A percentile compares a stretch with the other conserved stretches of the same genome.
These are phyloP conservation scores for Globia sparganii DNA, from an alignment of 2,888 invertebrate genomes.

Conservation along the genomic window DNA sequence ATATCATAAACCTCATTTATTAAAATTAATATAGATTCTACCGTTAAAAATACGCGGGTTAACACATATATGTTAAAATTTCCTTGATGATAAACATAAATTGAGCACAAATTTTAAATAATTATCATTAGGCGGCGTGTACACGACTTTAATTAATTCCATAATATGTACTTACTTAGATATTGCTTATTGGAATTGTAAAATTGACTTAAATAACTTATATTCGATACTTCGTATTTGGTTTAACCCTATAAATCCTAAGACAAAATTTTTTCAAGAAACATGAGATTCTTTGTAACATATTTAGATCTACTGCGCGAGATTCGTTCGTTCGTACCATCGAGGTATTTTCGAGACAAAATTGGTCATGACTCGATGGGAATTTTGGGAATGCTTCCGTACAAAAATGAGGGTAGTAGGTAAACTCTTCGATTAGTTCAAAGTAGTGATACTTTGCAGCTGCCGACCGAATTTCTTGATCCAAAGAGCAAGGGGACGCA, in stretches of 20 bases:
- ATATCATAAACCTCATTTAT: background rate
- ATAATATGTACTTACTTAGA: constrained; percentile 32
- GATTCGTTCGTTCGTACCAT: constrained; percentile 77
- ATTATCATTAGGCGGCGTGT: constrained; percentile 54
- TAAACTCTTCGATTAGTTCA: constrained; percentile 87
- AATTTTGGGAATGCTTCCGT: constrained; percentile 93
- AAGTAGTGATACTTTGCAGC: constrained; percentile 84
- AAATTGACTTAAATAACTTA: constrained; percentile 48
- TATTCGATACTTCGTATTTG: constrained; percentile 59
- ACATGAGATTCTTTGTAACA: constrained; percentile 84
- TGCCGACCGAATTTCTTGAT: constrained; percentile 88
- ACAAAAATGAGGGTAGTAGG: constrained; percentile 94
- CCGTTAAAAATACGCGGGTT: background rate
- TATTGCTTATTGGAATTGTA: constrained; percentile 39
- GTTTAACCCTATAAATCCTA: constrained; percentile 82
- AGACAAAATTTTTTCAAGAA: constrained; percentile 86
- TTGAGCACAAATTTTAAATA: constrained; percentile 59
- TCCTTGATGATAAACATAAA: constrained; percentile 44
- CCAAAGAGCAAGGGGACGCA: constrained; percentile 93
- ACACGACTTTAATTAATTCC: constrained; percentile 14
- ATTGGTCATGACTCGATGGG: constrained; percentile 79
- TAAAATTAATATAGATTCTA: background rate
- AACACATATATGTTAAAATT: constrained; percentile 3
- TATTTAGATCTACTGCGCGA: constrained; percentile 80
- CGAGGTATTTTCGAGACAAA: constrained; percentile 73